Evolutionary conservation across 2,113 vertebrate genomes (phyloP), one percentile per base, ranked within the genome.

Genomic region (Bos javanicus): DNA sequence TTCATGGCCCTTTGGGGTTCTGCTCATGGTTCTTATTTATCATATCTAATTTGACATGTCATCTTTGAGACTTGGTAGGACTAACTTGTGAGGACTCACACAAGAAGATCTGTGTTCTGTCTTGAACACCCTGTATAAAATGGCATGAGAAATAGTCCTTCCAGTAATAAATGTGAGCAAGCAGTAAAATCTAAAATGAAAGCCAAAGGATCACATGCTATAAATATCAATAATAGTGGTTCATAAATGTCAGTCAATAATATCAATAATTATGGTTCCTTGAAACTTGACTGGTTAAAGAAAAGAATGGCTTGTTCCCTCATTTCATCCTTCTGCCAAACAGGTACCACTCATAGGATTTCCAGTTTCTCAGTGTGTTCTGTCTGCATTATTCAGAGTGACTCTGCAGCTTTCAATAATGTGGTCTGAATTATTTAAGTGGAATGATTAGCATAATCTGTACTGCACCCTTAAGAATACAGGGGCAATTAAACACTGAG

Each of bases 401-500:
- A 95, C 85, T 97, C 81, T 87, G 54, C 60, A 88, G 52, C 86
- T 94, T 89, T 96, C 88, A 74, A 2, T 48, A 56, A 74, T 62
- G 33, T 74, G 81, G 36, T 88, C 85, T 96, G 90, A 94, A 96
- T 96, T 98, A 96, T 96, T 97, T 84, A 96, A 94, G 81, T 82
- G 60, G 54, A 46, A 36, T 52, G 48, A 91, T 97, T 95, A 97
- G 87, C 96, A 90, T 96, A 88, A 94, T 93, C 95, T 76, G 10
- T 87, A 81, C 71, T 80, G 80, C 57, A 94, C 96, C 94, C 89
- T 81, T 94, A 98, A 96, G 97, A 92, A 97, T 90, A 80, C 17
- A 11, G 84, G 83, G 83, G 90, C 84, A 96, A 82, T 98, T 96
- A 97, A 88, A 91, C 92, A 52, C 92, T 16, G 81, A 86, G 36